Base-by-base conservation (phyloP, 2,797 vertebrate genomes). In the Liasis olivaceus region DNA sequence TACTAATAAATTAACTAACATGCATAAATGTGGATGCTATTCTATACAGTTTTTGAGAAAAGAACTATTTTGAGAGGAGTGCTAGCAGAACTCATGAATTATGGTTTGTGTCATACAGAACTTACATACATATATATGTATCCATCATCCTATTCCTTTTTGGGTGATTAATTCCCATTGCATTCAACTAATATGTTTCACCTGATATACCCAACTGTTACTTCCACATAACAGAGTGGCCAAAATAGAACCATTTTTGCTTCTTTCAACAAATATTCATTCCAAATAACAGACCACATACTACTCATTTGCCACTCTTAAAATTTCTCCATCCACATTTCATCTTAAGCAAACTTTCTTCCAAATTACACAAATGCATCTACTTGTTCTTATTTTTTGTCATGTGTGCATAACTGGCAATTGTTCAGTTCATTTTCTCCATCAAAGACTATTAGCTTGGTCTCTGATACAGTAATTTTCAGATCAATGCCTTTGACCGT, bases 41-140 rank as follows among this genome's bases (percentile, higher is more conserved):
- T 91, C 90, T 91, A 93, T 31, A 93, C 94, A 95, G 95, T 81
- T 81, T 47, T 81, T 81, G 72, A 81, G 8, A 81, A 81, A 47
- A 47, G 36, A 81, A 81, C 24, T 20, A 47, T 81, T 81, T 81
- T 47, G 36, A 81, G 47, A 81, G 72, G 36, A 81, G 47, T 81
- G 42, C 36, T 42, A 81, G 72, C 72, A 13, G 72, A 81, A 11
- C 72, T 42, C 36, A 22, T 77, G 36, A 77, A 77, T 77, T 36
- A 77, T 42, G 72, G 20, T 11, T 42, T 77, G 36, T 77, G 72
- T 77, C 36, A 12, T 24, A 47, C 20, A 24, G 24, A 81, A 81
- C 72, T 4, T 42, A 42, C 31, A 77, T 77, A 36, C 20, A 11
- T 36, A 72, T 6, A 36, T 42, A 72, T 20, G 31, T 42, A 77